Base-by-base conservation (phyloP, 2,113 vertebrate genomes). In the Zosterops lateralis region DNA sequence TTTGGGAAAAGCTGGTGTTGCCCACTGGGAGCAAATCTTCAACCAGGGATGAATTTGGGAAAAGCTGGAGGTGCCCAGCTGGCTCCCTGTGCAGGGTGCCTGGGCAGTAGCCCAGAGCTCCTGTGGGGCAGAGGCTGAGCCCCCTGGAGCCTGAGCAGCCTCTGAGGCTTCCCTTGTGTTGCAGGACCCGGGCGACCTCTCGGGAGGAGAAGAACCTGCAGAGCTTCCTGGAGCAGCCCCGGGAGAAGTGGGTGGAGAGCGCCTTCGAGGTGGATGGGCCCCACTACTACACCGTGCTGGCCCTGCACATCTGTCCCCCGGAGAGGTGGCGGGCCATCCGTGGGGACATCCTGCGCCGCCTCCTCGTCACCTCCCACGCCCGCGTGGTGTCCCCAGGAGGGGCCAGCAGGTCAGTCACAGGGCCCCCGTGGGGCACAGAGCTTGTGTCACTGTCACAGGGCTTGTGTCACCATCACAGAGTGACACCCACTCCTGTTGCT, bases 131-230 rank as follows among this genome's bases (percentile, higher is more conserved):
- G 42, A 9, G 54, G 17, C 17, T 9, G 10, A 22, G 14, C 12
- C 2, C 14, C 0, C 11, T 7, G 25, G 62, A 57, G 34, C 68
- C 28, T 4, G 71, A 32, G 58, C 47, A 70, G 50, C 51, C 83
- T 8, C 84, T 79, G 62, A 92, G 36, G 17, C 13, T 74, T 31
- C 9, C 50, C 31, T 45, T 93, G 56, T 48, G 12, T 96, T 97
- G 50, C 96, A 99, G 99, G 48, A 99, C 99, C 44, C 98, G 99
- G 84, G 99, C 99, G 5, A 99, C 99, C 0, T 99, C 99, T 12
- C 98, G 99, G 38, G 99, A 99, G 94, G 99, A 99, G 95, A 99
- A 99, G 90, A 99, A 99, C 96, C 98, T 99, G 48, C 99, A 99
- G 97, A 98, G 98, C 95, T 99, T 99, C 96, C 96, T 99, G 97